Evolutionary conservation across 2,888 invertebrate genomes (phyloP), one percentile per base, ranked within the genome.

Genomic region (Tipula lateralis): DNA sequence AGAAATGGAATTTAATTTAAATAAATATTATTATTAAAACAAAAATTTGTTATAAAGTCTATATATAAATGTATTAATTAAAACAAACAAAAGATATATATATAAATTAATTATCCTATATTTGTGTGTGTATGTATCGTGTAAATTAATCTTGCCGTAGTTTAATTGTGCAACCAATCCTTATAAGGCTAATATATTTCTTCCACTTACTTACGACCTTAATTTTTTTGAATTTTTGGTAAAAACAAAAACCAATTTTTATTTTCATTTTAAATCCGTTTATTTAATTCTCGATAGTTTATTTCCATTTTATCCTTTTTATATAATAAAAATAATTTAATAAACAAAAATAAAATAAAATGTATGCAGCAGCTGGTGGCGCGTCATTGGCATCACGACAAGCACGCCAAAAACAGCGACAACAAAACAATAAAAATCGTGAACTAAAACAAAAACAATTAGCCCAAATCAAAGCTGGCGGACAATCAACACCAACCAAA

Each of bases 331-430:
- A 82, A 29, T 29, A 81, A 2, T 29, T 50, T 50, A 66, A 66
- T 24, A 66, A 66, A 66, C 66, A 66, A 16, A 6, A 81, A 80
- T 13, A 84, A 82, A 81, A 39, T 24, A 29, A 36, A 86, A 96
- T 96, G 96, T 96, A 96, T 93, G 96, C 96, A 89, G 96, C 96
- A 89, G 96, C 96, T 89, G 96, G 96, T 90, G 96, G 96, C 90
- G 95, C 96, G 89, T 95, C 95, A 89, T 92, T 96, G 91, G 96
- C 96, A 90, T 95, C 95, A 91, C 94, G 96, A 89, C 94, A 95
- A 91, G 95, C 94, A 87, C 91, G 93, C 85, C 95, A 94, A 87
- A 91, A 92, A 86, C 92, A 92, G 88, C 91, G 91, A 84, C 92
- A 92, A 88, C 91, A 91, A 84, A 90, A 90, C 87, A 90, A 89